Evolutionary conservation across 2,888 invertebrate genomes (phyloP), one percentile per base, ranked within the genome.

Genomic region (Cerastis rubricosa): DNA sequence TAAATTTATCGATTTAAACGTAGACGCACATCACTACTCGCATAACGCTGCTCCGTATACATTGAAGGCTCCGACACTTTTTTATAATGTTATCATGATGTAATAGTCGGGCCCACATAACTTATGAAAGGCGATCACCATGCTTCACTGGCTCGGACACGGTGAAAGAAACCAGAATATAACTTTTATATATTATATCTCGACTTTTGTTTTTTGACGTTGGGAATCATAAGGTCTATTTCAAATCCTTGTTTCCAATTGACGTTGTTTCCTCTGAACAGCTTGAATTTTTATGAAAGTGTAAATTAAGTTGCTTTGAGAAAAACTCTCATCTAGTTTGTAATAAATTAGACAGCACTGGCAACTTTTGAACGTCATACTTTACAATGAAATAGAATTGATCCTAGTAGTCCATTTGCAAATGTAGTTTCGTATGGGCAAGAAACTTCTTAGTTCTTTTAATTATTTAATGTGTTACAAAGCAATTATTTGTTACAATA

Each of bases 71-170:
- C 51, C 57, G 73, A 67, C 82, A 87, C 76, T 84, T 87, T 84
- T 87, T 87, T 87, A 86, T 87, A 87, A 87, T 87, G 82, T 86
- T 87, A 84, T 87, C 88, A 68, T 59, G 81, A 82, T 86, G 77
- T 77, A 76, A 78, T 74, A 67, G 69, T 73, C 43, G 54, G 59
- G 51, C 40, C 68, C 68, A 85, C 76, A 81, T 81, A 71, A 85
- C 81, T 85, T 86, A 78, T 87, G 80, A 87, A 83, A 76, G 81
- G 78, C 22, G 82, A 82, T 70, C 78, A 65, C 75, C 76, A 81
- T 83, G 87, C 81, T 71, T 59, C 81, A 76, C 76, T 87, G 87
- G 71, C 11, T 80, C 65, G 78, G 78, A 72, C 81, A 65, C 29
- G n/a, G 19, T 51, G 71, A 80, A 71, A 71, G 71, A 61, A 69